Percentiles rank a stretch among this genome's conserved stretches.
Evolutionary conservation across 1,140 invertebrate genomes (phyloP).

Genomic region (Andrena cerasifolii): DNA sequence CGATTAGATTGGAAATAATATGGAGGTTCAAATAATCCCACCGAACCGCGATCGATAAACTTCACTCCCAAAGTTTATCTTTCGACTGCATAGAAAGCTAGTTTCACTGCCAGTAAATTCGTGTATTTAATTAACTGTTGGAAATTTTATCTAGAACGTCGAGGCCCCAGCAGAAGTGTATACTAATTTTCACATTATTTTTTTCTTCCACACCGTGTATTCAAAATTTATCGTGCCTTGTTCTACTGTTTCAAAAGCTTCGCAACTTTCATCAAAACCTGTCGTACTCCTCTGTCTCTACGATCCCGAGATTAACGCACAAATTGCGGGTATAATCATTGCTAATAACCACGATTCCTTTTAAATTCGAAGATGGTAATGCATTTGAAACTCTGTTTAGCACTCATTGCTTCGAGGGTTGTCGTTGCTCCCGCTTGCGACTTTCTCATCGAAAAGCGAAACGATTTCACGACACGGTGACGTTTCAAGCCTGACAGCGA

Average conservation of each 20-base stretch:
- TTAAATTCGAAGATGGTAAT: conserved; percentile 2
- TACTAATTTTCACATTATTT: too few relatives aligned
- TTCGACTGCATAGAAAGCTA: not conserved
- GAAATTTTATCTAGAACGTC: too few relatives aligned
- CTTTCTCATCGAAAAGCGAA: not conserved
- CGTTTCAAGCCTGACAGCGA: not conserved
- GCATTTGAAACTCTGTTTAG: conserved; percentile 7
- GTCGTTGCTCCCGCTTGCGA: not conserved
- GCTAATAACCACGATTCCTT: conserved; percentile 10
- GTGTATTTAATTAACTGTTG: too few relatives aligned
- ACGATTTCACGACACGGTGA: not conserved
- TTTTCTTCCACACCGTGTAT: too few relatives aligned
- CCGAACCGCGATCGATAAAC: not conserved
- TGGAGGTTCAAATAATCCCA: not conserved
- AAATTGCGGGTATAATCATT: conserved; percentile 13
- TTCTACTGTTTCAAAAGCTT: too few relatives aligned
- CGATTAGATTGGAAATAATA: not conserved
- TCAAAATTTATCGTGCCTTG: too few relatives aligned
- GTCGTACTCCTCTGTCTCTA: not conserved
- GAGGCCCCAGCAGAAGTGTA: too few relatives aligned
- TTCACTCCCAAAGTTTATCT: not conserved
- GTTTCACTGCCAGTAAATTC: not conserved
- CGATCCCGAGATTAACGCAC: conserved; percentile 5
- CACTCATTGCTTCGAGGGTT: not conserved
- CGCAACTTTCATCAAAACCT: not conserved